Conservation (phyloP, 2,113 vertebrate species). For the Axis porcinus region DNA sequence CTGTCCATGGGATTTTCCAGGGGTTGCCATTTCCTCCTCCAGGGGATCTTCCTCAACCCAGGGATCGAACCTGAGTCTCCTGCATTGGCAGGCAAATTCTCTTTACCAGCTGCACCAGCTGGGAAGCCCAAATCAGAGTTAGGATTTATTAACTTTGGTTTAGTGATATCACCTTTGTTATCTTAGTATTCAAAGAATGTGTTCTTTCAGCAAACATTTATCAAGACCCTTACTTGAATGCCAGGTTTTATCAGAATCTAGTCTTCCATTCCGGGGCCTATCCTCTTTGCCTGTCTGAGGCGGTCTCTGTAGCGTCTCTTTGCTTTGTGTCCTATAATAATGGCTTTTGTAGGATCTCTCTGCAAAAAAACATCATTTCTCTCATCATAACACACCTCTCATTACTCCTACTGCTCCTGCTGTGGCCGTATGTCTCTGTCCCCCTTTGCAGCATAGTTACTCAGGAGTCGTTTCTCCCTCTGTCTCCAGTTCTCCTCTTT, state of each 20-base stretch:
- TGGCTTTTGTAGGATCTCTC: not conserved
- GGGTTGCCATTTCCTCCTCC: not conserved
- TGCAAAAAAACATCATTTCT: not conserved
- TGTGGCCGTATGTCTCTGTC: not conserved
- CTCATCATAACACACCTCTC: not conserved
- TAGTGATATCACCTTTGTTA: not conserved
- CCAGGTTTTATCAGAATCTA: not conserved
- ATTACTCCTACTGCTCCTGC: not conserved
- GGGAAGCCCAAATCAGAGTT: not conserved
- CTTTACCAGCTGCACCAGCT: not conserved
- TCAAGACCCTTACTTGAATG: not conserved
- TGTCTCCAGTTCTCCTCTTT: not conserved
- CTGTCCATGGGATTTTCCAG: not conserved
- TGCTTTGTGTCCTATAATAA: not conserved
- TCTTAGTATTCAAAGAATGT: not conserved
- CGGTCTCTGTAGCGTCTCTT: not conserved
- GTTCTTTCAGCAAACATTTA: not conserved
- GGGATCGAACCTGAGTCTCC: not conserved
- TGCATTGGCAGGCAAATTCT: not conserved
- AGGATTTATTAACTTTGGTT: constrained; percentile 12
- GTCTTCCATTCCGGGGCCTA: not conserved
- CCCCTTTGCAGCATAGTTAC: not conserved
- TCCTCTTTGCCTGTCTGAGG: not conserved
- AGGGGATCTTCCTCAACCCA: not conserved
- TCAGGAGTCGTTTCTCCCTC: not conserved